phyloP scores from a whole-genome alignment of 2,113 vertebrate genomes.

The Paralichthys olivaceus region DNA sequence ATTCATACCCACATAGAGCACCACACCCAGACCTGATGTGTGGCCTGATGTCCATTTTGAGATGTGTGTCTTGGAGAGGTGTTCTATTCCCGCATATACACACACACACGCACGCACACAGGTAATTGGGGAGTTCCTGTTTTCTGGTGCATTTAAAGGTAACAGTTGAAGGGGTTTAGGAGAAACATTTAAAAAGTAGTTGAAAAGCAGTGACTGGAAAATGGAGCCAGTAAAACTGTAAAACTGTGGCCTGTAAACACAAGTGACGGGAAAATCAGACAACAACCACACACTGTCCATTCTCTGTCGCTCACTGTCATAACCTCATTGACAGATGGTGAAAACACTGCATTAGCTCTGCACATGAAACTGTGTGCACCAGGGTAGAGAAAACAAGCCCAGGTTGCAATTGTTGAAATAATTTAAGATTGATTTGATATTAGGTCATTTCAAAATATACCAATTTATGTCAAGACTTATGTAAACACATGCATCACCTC shows the following conservation, averaged over 20 bases:
- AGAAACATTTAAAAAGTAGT: constrained; percentile 51
- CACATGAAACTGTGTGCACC: background rate
- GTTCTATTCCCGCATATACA: background rate
- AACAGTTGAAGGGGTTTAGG: constrained; percentile 42
- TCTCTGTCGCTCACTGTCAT: constrained; percentile 3
- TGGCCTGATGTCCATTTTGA: constrained; percentile 42
- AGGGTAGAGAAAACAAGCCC: background rate
- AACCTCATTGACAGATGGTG: background rate
- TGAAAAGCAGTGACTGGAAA: constrained; percentile 59
- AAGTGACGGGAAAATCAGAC: constrained; percentile 38
- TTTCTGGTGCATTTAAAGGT: constrained; percentile 68
- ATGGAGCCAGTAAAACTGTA: constrained; percentile 43
- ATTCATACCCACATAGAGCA: constrained; percentile 47
- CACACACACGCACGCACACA: constrained; percentile 16
- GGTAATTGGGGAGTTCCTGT: constrained; percentile 74
- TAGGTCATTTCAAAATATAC: background rate
- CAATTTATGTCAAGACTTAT: background rate
- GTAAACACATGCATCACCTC: constrained; percentile 16
- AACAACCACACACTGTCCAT: background rate
- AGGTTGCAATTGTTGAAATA: background rate
- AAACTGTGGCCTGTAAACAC: constrained; percentile 48
- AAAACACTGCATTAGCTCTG: background rate
- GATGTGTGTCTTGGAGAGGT: constrained; percentile 44
- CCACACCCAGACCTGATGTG: constrained; percentile 56
- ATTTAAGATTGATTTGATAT: background rate